Conservation (phyloP, 1,140 invertebrate species). For the Cotesia vestalis region DNA sequence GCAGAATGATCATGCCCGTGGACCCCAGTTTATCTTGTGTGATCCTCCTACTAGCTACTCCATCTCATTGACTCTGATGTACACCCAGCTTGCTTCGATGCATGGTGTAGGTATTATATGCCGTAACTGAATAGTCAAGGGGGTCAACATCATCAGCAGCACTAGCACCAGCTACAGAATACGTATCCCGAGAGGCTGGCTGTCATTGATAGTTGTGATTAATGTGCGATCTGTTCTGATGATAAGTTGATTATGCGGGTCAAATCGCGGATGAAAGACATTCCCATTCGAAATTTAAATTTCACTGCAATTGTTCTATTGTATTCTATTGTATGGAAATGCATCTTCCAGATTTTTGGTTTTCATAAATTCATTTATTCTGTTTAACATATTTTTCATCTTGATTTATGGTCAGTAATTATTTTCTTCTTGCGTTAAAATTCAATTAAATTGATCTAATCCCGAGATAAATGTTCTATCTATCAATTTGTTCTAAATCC, state of each 20-base stretch:
- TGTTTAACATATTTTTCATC: too few relatives aligned
- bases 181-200: slow-evolving; percentile 25
- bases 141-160: slow-evolving; percentile 19
- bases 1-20: slow-evolving; percentile 36
- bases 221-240: slow-evolving; percentile 50
- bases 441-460: too few relatives aligned
- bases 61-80: neutral
- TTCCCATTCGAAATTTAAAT: slow-evolving; percentile 6
- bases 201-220: slow-evolving; percentile 63
- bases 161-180: neutral
- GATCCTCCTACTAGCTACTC: slow-evolving; percentile 3
- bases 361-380: too few relatives aligned
- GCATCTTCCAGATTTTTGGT: too few relatives aligned
- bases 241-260: slow-evolving; percentile 58
- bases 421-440: too few relatives aligned
- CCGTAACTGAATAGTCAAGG: slow-evolving; percentile 30
- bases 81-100: slow-evolving; percentile 6
- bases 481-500: too few relatives aligned
- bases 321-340: too few relatives aligned
- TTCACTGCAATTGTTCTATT: neutral
- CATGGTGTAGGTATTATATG: slow-evolving; percentile 12
- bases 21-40: slow-evolving; percentile 15
- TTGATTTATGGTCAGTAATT: too few relatives aligned
- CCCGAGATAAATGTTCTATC: too few relatives aligned
- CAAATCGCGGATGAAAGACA: slow-evolving; percentile 31